Base-by-base conservation (phyloP, 2,113 vertebrate genomes). In the Xyrauchen texanus region DNA sequence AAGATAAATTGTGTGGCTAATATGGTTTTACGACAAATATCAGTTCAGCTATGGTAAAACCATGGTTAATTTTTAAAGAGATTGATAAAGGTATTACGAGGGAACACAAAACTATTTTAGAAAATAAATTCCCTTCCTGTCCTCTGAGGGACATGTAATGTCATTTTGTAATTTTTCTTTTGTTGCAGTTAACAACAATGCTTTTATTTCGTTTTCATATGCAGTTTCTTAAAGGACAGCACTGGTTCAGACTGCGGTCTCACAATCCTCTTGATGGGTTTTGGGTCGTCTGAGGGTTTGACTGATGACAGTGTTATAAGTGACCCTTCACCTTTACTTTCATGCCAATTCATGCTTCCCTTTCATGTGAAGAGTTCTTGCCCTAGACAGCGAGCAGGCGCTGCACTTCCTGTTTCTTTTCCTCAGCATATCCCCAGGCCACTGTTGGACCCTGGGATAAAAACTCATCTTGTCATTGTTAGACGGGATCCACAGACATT, bases 401-500 rank as follows among this genome's bases (percentile, higher is more conserved):
- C 79, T 79, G 68, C 82, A 60, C 76, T 79, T 75, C 80, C 79
- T 61, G 73, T 47, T 76, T 58, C 53, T 79, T 7, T 64, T 81
- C 87, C 82, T 78, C 80, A 81, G 85, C 85, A 84, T 89, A 80
- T 90, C 89, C 90, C 88, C 78, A 13, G 88, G 91, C 87, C 78
- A 90, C 83, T 79, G 75, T 71, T 78, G 85, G 88, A 85, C 87
- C 87, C 85, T 83, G 85, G 80, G 87, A 89, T 74, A 86, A 85
- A 34, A 70, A 52, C 68, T 72, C 77, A 67, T 58, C 77, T 52
- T 16, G 80, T 85, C 88, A 92, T 92, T 91, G 93, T 91, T 91
- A 89, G 87, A 90, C 92, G 89, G 81, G 85, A 88, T 91, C 90
- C 87, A 89, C 85, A 5, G 10, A 74, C 73, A 66, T 88, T 90